A percentile compares a stretch with the other conserved stretches of the same genome.
These are phyloP conservation scores for Diabrotica virgifera DNA, from an alignment of 1,140 invertebrate genomes.

Conservation along the genomic window DNA sequence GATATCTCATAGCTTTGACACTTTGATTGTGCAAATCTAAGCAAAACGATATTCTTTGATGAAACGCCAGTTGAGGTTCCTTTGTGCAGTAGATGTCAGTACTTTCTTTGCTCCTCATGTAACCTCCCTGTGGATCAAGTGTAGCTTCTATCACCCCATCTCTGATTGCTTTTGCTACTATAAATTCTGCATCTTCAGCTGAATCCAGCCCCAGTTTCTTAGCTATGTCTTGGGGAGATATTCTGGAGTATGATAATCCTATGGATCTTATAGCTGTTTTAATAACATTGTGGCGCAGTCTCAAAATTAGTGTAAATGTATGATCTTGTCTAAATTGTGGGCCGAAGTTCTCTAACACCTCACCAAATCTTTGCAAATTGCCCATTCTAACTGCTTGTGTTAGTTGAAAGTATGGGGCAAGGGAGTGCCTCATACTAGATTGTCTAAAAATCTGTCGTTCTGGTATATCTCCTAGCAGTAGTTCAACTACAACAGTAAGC, in stretches of 20 bases:
- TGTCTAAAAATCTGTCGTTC: conserved; percentile 88
- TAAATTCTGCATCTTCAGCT: conserved; percentile 97
- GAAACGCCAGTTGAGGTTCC: conserved; percentile 95
- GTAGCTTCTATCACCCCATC: conserved; percentile 98
- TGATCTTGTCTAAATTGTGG: conserved; percentile 85
- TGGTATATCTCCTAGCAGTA: conserved; percentile 96
- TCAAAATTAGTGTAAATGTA: conserved; percentile 91
- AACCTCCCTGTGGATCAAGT: conserved; percentile 91
- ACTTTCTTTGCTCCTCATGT: conserved; percentile 96
- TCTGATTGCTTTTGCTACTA: conserved; percentile 98
- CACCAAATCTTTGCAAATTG: conserved; percentile 90
- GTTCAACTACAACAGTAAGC: conserved; percentile 91
- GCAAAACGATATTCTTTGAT: conserved; percentile 97
- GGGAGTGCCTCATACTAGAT: conserved; percentile 76
- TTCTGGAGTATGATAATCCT: conserved; percentile 93
- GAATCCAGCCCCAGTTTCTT: conserved; percentile 90
- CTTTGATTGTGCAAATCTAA: conserved; percentile 97
- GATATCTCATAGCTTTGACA: conserved; percentile 98
- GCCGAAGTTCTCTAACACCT: conserved; percentile 88
- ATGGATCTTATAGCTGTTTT: conserved; percentile 98
- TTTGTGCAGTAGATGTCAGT: conserved; percentile 96
- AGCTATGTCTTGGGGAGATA: conserved; percentile 93
- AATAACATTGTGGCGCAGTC: conserved; percentile 97
- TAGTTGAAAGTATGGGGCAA: conserved; percentile 95
- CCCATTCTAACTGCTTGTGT: conserved; percentile 96